phyloP scores from a whole-genome alignment of 2,113 vertebrate species.

The Psettodes erumei region DNA sequence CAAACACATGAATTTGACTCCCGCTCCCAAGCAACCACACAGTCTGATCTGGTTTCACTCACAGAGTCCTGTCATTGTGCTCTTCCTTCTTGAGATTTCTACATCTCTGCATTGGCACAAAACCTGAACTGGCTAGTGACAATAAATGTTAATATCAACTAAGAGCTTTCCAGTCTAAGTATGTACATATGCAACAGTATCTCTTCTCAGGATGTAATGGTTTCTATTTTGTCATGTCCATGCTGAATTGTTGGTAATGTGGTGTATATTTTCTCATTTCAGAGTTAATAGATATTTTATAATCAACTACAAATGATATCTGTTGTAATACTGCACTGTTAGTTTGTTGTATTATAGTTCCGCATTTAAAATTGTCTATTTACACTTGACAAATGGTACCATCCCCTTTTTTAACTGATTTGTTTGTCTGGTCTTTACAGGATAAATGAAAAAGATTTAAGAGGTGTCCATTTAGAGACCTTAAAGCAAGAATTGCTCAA shows the following conservation, averaged over 20 bases:
- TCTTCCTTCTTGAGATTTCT: too few relatives aligned
- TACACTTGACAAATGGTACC: background rate
- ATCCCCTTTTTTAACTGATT: conserved; percentile 29
- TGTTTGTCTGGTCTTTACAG: conserved; percentile 83
- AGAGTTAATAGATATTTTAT: background rate
- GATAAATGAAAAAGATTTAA: conserved; percentile 87
- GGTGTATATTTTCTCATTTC: background rate
- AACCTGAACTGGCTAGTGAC: too few relatives aligned
- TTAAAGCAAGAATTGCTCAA: conserved; percentile 67
- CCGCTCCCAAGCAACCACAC: conserved; percentile 2
- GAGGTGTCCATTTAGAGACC: conserved; percentile 90
- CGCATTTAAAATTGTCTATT: background rate
- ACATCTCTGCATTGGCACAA: too few relatives aligned
- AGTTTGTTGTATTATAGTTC: background rate
- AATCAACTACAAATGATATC: background rate
- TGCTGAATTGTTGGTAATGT: background rate
- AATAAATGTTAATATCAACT: background rate
- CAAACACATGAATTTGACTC: conserved; percentile 9
- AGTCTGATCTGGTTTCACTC: conserved; percentile 14
- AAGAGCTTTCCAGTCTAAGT: background rate
- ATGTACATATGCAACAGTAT: background rate
- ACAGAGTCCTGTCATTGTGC: too few relatives aligned
- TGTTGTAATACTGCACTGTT: background rate
- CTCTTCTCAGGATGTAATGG: background rate
- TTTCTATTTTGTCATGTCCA: conserved; percentile 9